These are phyloP conservation scores for Hiodon tergisus DNA, from an alignment of 2,113 vertebrate genomes.

Conservation along the genomic window DNA sequence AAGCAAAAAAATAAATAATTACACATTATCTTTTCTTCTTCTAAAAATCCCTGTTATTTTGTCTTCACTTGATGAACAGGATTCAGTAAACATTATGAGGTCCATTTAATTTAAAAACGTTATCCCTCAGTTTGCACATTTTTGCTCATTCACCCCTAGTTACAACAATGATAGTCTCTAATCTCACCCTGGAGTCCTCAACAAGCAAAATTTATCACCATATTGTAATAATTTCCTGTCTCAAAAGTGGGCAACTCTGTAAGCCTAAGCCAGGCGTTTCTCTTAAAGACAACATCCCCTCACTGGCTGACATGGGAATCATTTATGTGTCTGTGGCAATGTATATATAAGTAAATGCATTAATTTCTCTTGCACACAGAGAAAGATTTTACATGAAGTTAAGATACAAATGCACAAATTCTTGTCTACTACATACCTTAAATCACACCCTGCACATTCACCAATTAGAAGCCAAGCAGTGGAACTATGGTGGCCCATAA, in stretches of 20 bases:
- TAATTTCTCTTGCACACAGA: background rate
- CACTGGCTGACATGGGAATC: background rate
- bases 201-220: conserved; percentile 48
- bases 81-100: background rate
- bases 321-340: conserved; percentile 10
- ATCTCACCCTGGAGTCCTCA: conserved; percentile 47
- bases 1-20: conserved; percentile 6
- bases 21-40: background rate
- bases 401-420: too few species aligned
- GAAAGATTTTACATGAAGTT: background rate
- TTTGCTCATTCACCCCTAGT: conserved; percentile 46
- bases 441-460: too few species aligned
- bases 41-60: conserved; percentile 8
- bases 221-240: conserved; percentile 66
- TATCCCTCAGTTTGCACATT: conserved; percentile 50
- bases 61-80: conserved; percentile 14
- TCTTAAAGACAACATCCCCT: conserved; percentile 10
- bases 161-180: conserved; percentile 40
- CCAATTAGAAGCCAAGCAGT: background rate
- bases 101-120: conserved; percentile 44
- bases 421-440: too few species aligned
- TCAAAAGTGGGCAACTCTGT: conserved; percentile 45
- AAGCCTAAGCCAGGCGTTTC: conserved; percentile 10
- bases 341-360: background rate
- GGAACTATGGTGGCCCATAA: background rate